These are phyloP conservation scores for Calameuta filiformis DNA, from an alignment of 2,888 invertebrate genomes.

Conservation along the genomic window DNA sequence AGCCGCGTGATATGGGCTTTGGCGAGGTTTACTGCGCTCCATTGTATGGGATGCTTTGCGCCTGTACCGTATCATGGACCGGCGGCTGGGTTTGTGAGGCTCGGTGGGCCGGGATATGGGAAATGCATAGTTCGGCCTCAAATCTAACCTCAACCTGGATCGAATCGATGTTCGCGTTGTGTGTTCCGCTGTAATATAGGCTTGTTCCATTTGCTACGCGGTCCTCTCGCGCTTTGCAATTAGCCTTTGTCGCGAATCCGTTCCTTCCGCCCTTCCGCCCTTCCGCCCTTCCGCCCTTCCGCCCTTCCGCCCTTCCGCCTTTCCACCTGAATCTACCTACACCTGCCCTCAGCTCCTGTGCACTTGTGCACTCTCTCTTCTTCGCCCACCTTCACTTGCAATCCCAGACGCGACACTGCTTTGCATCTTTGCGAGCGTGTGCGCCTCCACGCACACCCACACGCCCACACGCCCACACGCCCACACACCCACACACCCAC, in stretches of 20 bases:
- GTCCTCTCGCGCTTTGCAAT: slow-evolving; percentile 59
- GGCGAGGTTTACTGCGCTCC: slow-evolving; percentile 39
- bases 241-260: slow-evolving; percentile 60
- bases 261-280: slow-evolving; percentile 21
- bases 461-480: neutral
- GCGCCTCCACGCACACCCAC: neutral
- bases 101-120: slow-evolving; percentile 12
- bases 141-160: slow-evolving; percentile 6
- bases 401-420: slow-evolving; percentile 15
- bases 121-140: slow-evolving; percentile 4
- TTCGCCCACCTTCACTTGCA: slow-evolving; percentile 19
- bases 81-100: neutral
- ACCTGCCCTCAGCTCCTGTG: slow-evolving; percentile 1
- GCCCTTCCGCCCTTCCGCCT: slow-evolving; percentile 10
- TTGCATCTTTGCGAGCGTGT: neutral
- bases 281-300: too few species aligned
- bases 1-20: slow-evolving; percentile 44
- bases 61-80: slow-evolving; percentile 21
- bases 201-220: slow-evolving; percentile 57
- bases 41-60: slow-evolving; percentile 31
- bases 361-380: slow-evolving; percentile 12
- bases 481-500: neutral
- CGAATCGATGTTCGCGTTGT: slow-evolving; percentile 21
- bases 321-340: slow-evolving; percentile 23
- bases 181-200: slow-evolving; percentile 60